Evolutionary conservation across 92 coral and sea anemone species (phyloP), one percentile per base, ranked within the genome.

Genomic region (Desmophyllum pertusum): DNA sequence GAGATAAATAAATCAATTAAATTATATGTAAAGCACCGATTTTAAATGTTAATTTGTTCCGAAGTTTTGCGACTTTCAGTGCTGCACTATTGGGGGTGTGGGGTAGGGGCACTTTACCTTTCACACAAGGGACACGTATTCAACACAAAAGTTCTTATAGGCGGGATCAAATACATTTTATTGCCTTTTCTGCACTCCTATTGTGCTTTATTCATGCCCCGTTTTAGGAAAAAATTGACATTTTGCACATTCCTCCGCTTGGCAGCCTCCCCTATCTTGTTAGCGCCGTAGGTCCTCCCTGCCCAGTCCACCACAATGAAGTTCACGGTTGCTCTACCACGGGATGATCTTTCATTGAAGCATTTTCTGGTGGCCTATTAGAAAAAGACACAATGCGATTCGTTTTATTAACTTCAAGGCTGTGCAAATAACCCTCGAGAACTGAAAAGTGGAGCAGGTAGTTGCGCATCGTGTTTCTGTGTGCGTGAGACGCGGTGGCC

Each of bases 261-360:
- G 3, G 84, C 91, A 7, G 76, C 91, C 59, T 80, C 87, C 50
- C 70, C 70, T 35, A 83, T 69, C 21, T 65, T 48, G 75, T 88
- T 83, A 0, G 52, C 42, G 11, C 88, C 79, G 30, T 29, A 36
- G 3, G 84, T 25, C 27, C 63, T 40, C 63, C 80, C 91, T 21
- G 73, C 74, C 89, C 89, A 91, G 64, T 91, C 94, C 42, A 89
- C 86, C 36, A 83, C 57, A 25, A 91, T 66, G 46, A 91, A 88
- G 62, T 91, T 91, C 6, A 84, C 94, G 5, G 94, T 91, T 17
- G 40, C 71, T 19, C 80, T 68, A 29, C 30, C 31, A 19, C 50
- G 62, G 5, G 27, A 21, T 39, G 84, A 40, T 7, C 88, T 82
- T 3, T 36, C 45, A 18, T 78, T 68, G 63, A 83, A 89, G 67